Evolutionary conservation across 2,113 vertebrate genomes (phyloP).

Genomic region (Balaenoptera acutorostrata): DNA sequence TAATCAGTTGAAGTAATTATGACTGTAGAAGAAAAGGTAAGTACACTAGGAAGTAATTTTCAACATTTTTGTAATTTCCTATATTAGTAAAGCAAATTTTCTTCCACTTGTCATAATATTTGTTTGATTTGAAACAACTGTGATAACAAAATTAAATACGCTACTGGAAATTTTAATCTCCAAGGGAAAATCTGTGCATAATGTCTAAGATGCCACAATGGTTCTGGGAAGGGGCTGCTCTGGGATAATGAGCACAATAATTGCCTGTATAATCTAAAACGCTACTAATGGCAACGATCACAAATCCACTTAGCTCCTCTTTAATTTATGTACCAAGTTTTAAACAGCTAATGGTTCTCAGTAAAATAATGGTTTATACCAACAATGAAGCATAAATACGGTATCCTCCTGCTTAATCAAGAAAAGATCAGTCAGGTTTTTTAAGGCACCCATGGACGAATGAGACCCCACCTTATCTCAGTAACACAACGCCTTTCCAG

Average conservation of each 20-base stretch:
- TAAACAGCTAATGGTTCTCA: slow-evolving; percentile 82
- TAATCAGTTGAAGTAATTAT: slow-evolving; percentile 57
- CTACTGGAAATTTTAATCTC: slow-evolving; percentile 84
- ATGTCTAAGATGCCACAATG: slow-evolving; percentile 74
- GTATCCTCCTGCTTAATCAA: slow-evolving; percentile 56
- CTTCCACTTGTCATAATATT: slow-evolving; percentile 81
- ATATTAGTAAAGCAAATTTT: slow-evolving; percentile 73
- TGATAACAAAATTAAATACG: slow-evolving; percentile 80
- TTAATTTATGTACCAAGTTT: slow-evolving; percentile 86
- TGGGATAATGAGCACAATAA: slow-evolving; percentile 83
- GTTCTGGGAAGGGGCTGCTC: slow-evolving; percentile 78
- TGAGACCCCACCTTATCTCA: not conserved
- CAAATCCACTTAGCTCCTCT: slow-evolving; percentile 85
- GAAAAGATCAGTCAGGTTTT: slow-evolving; percentile 28
- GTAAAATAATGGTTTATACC: slow-evolving; percentile 78
- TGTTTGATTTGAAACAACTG: slow-evolving; percentile 76
- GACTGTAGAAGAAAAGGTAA: slow-evolving; percentile 53
- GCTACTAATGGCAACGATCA: slow-evolving; percentile 82
- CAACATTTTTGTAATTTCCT: slow-evolving; percentile 59
- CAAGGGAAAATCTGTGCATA: slow-evolving; percentile 79
- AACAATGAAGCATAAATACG: slow-evolving; percentile 77
- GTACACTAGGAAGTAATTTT: slow-evolving; percentile 24
- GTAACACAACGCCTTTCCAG: not conserved
- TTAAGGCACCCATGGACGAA: slow-evolving; percentile 15
- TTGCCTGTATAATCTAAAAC: slow-evolving; percentile 86